Base-by-base conservation (phyloP, 2,113 vertebrate genomes). In the Cephalopterus ornatus region DNA sequence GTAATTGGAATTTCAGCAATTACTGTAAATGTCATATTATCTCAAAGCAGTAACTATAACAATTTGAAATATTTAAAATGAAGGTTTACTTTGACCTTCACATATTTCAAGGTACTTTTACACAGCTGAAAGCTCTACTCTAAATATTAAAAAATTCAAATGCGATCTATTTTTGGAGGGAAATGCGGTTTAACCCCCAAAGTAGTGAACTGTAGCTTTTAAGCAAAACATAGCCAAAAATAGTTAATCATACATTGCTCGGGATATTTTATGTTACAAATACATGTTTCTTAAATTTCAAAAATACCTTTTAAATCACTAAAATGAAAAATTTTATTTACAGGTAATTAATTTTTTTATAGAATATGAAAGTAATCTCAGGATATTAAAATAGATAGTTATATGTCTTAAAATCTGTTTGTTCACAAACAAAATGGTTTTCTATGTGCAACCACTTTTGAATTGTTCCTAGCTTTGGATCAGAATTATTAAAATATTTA, bases 1-100 rank as follows among this genome's bases (percentile, higher is more conserved):
- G 76, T 75, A 94, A 82, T 32, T 95, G 74, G 90, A 89, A 95
- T 95, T 92, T 97, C 86, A 91, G 77, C 81, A 97, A 97, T 97
- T 96, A 86, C 83, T 92, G 95, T 95, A 97, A 96, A 89, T 91
- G 79, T 88, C 91, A 47, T 67, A 44, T 96, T 97, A 95, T 87
- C 66, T 94, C 89, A 83, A 68, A 94, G 80, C 71, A 95, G 75
- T 91, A 91, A 83, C 67, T 93, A 68, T 58, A 86, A 50, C 39
- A 44, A 88, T 92, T 89, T 70, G 78, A 91, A 95, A 88, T 84
- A 95, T 91, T 95, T 95, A 79, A 95, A 93, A 47, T 44, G 77
- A 92, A 85, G 59, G 15, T 68, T 91, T 85, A 27, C 87, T 95
- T 91, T 96, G 80, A 84, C 53, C 75, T 96, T 87, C 67, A 91